Evolutionary conservation across 2,113 vertebrate genomes (phyloP).

Genomic region (Gallinago media): DNA sequence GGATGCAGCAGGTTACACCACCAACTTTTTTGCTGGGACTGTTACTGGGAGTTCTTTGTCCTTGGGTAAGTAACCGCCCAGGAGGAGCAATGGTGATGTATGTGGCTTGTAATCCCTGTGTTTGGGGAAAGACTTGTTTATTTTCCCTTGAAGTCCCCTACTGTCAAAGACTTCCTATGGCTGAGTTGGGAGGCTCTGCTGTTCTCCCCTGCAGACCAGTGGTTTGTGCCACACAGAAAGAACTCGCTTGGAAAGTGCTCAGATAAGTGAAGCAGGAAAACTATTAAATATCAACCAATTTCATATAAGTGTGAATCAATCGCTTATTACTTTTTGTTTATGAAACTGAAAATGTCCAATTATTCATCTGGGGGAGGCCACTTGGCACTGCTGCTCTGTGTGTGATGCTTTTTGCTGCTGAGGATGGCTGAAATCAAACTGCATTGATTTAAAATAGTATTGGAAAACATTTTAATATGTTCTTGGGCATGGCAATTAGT

Average conservation of each 20-base stretch:
- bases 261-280: not conserved
- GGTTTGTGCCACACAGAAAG: not conserved
- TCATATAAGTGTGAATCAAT: not conserved
- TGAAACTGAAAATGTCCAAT: not conserved
- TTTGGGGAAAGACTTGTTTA: not conserved
- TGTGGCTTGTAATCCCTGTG: not conserved
- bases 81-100: not conserved
- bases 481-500: not conserved
- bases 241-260: not conserved
- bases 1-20: not conserved
- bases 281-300: not conserved
- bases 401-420: not conserved
- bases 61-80: not conserved
- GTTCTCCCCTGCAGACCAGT: accelerated
- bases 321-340: not conserved
- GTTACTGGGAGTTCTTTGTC: not conserved
- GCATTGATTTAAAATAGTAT: not conserved
- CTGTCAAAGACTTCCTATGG: not conserved
- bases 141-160: not conserved
- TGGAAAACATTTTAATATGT: not conserved
- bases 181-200: accelerated
- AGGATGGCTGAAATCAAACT: not conserved
- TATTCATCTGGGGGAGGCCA: not conserved
- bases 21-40: not conserved
- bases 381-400: not conserved